Evolutionary conservation across 2,113 vertebrate genomes (phyloP).

Genomic region (Nerophis ophidion): DNA sequence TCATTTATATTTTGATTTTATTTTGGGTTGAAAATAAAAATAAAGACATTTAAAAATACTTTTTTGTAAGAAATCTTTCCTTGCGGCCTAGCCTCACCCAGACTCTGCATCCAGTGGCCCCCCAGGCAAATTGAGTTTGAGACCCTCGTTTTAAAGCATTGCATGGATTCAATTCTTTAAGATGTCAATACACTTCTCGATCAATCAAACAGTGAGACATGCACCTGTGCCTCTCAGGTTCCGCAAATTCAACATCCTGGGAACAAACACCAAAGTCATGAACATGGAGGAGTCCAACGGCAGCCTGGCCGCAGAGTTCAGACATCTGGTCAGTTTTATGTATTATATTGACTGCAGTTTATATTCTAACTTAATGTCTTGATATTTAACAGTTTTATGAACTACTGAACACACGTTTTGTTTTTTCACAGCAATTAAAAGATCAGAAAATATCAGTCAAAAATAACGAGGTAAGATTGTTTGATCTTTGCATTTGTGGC

Average conservation of each 20-base stretch:
- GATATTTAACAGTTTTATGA: neutral
- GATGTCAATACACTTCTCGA: too few relatives aligned
- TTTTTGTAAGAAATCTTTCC: too few relatives aligned
- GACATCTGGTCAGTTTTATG: constrained; percentile 81
- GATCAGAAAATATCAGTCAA: constrained; percentile 89
- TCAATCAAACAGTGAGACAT: neutral
- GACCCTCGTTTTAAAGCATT: too few relatives aligned
- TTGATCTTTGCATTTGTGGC: neutral
- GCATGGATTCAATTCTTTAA: too few relatives aligned
- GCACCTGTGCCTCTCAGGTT: constrained; percentile 70
- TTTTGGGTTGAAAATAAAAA: too few relatives aligned
- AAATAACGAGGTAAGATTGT: constrained; percentile 83
- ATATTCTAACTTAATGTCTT: neutral
- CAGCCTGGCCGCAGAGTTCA: constrained; percentile 91
- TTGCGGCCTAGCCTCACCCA: too few relatives aligned
- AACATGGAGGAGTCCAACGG: constrained; percentile 99
- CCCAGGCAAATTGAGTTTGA: too few relatives aligned
- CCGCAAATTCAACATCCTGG: constrained; percentile 95
- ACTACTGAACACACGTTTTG: neutral
- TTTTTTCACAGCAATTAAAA: constrained; percentile 85
- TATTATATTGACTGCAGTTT: neutral
- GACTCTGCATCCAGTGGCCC: too few relatives aligned
- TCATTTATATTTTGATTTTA: too few relatives aligned
- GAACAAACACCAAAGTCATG: constrained; percentile 95
- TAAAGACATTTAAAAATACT: too few relatives aligned